A percentile compares a stretch with the other conserved stretches of the same genome.
Evolutionary conservation across 2,113 vertebrate genomes (phyloP).

Genomic region (Rhabdornis inornatus): DNA sequence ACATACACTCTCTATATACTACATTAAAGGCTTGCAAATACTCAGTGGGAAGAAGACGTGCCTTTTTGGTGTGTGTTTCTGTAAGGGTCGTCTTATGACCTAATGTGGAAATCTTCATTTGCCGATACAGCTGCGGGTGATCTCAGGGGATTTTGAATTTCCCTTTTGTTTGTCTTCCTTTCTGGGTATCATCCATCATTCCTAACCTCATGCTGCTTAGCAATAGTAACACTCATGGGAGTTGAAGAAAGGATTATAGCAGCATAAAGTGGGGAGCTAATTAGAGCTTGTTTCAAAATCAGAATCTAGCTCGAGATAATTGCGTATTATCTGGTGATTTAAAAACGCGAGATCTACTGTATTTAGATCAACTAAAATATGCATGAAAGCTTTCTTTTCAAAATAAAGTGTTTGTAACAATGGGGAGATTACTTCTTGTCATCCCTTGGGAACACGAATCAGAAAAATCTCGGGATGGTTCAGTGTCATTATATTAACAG

Average conservation of each 20-base stretch:
- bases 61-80: slow-evolving; percentile 55
- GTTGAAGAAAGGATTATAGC: slow-evolving; percentile 57
- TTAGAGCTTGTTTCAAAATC: slow-evolving; percentile 62
- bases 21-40: slow-evolving; percentile 49
- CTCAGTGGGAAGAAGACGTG: slow-evolving; percentile 40
- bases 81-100: slow-evolving; percentile 33
- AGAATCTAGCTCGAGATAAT: slow-evolving; percentile 48
- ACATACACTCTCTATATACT: not conserved
- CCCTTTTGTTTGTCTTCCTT: slow-evolving; percentile 65
- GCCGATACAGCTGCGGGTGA: slow-evolving; percentile 45
- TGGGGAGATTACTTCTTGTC: slow-evolving; percentile 60
- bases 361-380: slow-evolving; percentile 65
- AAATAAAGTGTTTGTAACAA: slow-evolving; percentile 50
- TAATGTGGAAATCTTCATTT: slow-evolving; percentile 54
- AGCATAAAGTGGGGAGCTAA: slow-evolving; percentile 59
- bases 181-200: slow-evolving; percentile 66
- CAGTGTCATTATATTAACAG: not conserved
- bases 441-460: slow-evolving; percentile 26
- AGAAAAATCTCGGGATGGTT: not conserved
- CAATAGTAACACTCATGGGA: slow-evolving; percentile 57
- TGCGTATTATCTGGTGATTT: slow-evolving; percentile 41
- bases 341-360: slow-evolving; percentile 62
- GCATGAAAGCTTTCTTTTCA: slow-evolving; percentile 59
- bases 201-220: slow-evolving; percentile 62
- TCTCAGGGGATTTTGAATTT: slow-evolving; percentile 62